Evolutionary conservation across 2,113 vertebrate species (phyloP).

Genomic region (Myiozetetes cayanensis): DNA sequence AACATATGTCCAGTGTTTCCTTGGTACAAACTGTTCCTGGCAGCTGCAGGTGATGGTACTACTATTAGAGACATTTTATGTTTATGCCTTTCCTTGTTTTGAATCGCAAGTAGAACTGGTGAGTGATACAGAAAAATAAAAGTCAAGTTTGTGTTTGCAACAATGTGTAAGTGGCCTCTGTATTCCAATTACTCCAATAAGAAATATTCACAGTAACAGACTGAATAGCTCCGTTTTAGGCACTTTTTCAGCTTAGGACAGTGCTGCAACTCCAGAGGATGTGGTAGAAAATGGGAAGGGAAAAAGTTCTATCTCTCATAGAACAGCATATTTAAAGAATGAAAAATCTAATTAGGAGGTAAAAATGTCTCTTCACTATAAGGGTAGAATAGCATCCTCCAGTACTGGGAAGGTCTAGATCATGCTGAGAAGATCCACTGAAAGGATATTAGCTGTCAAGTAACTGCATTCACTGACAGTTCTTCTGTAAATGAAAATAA

Average conservation of each 20-base stretch:
- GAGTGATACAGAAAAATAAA: not conserved
- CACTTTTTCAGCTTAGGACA: not conserved
- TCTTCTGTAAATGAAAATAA: not conserved
- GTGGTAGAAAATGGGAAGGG: not conserved
- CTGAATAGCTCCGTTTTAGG: not conserved
- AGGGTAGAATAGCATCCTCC: not conserved
- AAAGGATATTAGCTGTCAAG: not conserved
- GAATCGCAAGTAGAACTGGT: not conserved
- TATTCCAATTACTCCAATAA: not conserved
- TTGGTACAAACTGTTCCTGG: constrained; percentile 25
- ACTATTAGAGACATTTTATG: not conserved
- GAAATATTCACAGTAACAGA: not conserved
- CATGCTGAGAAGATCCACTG: not conserved
- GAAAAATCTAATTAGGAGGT: not conserved
- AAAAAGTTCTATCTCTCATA: not conserved
- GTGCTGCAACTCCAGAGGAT: not conserved
- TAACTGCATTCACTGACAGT: not conserved
- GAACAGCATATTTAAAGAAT: not conserved
- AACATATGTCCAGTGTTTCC: not conserved
- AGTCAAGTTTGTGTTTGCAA: not conserved
- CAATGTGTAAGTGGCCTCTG: not conserved
- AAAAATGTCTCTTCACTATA: not conserved
- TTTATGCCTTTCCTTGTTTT: not conserved
- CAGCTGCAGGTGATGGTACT: not conserved
- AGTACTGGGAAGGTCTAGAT: not conserved